Percentiles rank a stretch among this genome's conserved stretches.
These are phyloP conservation scores for Castor canadensis DNA, from an alignment of 2,113 vertebrate species.

Conservation along the genomic window DNA sequence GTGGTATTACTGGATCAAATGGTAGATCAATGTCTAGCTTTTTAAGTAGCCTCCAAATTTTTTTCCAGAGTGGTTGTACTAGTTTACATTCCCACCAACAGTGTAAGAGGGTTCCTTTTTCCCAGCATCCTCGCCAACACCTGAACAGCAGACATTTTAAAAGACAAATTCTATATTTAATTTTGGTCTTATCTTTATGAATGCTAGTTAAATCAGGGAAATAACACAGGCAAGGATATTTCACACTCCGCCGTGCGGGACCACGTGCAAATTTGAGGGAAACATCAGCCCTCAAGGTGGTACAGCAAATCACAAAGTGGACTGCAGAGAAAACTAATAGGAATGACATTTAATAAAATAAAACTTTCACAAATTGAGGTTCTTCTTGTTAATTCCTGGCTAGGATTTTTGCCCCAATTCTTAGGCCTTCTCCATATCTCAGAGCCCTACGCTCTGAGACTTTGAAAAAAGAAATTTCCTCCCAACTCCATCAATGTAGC, in stretches of 20 bases:
- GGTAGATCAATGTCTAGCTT: too few species aligned
- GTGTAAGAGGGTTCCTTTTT: too few species aligned
- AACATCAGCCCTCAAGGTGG: neutral
- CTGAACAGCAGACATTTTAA: conserved; percentile 2
- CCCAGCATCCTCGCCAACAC: too few species aligned
- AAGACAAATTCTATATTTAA: neutral
- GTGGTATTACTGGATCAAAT: too few species aligned
- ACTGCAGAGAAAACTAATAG: neutral
- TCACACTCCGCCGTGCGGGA: neutral
- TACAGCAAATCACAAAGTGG: neutral
- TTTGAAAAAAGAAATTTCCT: neutral
- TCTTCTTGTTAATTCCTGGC: neutral
- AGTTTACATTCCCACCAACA: too few species aligned
- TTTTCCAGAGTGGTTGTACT: too few species aligned
- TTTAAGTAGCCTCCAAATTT: too few species aligned
- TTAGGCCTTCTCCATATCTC: neutral
- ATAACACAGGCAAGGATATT: neutral
- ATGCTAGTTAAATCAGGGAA: neutral
- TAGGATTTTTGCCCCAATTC: neutral
- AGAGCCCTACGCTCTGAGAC: neutral
- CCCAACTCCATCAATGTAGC: neutral
- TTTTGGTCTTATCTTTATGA: neutral
- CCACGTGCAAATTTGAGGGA: neutral
- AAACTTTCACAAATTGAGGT: neutral
- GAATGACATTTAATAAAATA: neutral